These are phyloP conservation scores for Hypsopygia costalis DNA, from an alignment of 2,888 invertebrate genomes.

Conservation along the genomic window DNA sequence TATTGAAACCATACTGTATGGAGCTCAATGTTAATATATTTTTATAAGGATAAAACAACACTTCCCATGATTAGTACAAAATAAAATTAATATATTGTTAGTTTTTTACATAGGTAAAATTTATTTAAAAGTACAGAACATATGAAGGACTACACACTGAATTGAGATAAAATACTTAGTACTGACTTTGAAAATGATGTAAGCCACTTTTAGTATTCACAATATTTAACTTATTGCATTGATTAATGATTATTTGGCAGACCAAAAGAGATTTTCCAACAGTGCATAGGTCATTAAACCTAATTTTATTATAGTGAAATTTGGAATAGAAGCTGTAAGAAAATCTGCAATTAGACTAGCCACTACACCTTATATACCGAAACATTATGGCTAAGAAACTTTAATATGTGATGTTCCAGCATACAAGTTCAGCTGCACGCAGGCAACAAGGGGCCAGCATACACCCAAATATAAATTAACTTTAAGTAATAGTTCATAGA, in stretches of 20 bases:
- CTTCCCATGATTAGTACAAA: conserved; percentile 81
- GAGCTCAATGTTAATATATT: conserved; percentile 82
- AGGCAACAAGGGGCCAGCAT: conserved; percentile 75
- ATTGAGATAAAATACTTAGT: conserved; percentile 79
- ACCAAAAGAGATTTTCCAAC: conserved; percentile 81
- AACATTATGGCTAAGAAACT: conserved; percentile 76
- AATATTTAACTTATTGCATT: conserved; percentile 76
- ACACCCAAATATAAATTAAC: conserved; percentile 76
- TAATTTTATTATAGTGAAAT: conserved; percentile 72
- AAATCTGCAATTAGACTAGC: conserved; percentile 80
- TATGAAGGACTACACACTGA: conserved; percentile 80
- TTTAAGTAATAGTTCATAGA: conserved; percentile 78
- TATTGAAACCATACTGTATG: conserved; percentile 76
- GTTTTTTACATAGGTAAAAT: conserved; percentile 79
- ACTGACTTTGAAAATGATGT: conserved; percentile 76
- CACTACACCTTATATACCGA: conserved; percentile 77
- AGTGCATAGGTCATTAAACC: conserved; percentile 77
- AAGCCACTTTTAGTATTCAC: conserved; percentile 80
- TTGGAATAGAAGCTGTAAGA: conserved; percentile 80
- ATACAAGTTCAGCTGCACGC: conserved; percentile 78
- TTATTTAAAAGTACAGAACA: conserved; percentile 80
- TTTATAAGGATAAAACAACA: conserved; percentile 80
- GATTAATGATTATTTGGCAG: conserved; percentile 76
- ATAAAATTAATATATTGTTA: conserved; percentile 81
- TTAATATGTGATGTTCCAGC: conserved; percentile 72